phyloP scores from a whole-genome alignment of 1,140 invertebrate genomes.

The Saxidomus purpurata region DNA sequence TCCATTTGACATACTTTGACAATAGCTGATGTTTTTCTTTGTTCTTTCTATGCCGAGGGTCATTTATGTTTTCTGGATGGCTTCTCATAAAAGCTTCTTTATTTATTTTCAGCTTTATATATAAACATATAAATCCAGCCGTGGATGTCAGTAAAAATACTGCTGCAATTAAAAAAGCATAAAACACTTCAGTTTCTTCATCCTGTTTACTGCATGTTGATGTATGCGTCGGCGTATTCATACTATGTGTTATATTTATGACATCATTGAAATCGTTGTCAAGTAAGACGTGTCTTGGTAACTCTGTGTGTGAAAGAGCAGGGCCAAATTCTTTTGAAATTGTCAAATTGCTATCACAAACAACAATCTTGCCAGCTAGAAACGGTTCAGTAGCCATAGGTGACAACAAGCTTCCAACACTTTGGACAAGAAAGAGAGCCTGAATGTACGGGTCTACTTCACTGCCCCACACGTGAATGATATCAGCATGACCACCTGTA shows the following conservation, averaged over 20 bases:
- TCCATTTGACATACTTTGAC: slow-evolving; percentile 16
- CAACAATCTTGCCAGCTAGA: not conserved
- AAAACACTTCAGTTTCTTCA: slow-evolving; percentile 12
- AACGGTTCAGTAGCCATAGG: slow-evolving; percentile 62
- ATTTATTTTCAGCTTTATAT: not conserved
- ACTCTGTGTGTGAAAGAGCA: not conserved
- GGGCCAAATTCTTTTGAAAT: too few relatives aligned
- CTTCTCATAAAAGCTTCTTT: not conserved
- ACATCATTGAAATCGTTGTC: too few relatives aligned
- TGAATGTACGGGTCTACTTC: slow-evolving; percentile 75
- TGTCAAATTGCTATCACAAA: not conserved
- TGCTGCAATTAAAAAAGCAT: slow-evolving; percentile 18
- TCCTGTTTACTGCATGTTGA: not conserved
- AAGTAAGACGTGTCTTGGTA: not conserved
- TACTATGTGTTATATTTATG: too few relatives aligned
- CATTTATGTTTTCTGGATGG: not conserved
- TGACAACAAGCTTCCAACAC: slow-evolving; percentile 44
- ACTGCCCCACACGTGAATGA: slow-evolving; percentile 86
- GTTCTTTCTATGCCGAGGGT: not conserved
- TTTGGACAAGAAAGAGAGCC: slow-evolving; percentile 44
- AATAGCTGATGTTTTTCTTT: not conserved
- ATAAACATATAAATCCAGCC: not conserved
- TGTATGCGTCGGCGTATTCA: not conserved
- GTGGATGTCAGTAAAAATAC: slow-evolving; percentile 11
- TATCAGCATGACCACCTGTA: slow-evolving; percentile 86